Evolutionary conservation across 2,888 invertebrate species (phyloP).

Genomic region (Yponomeuta plumbellus): DNA sequence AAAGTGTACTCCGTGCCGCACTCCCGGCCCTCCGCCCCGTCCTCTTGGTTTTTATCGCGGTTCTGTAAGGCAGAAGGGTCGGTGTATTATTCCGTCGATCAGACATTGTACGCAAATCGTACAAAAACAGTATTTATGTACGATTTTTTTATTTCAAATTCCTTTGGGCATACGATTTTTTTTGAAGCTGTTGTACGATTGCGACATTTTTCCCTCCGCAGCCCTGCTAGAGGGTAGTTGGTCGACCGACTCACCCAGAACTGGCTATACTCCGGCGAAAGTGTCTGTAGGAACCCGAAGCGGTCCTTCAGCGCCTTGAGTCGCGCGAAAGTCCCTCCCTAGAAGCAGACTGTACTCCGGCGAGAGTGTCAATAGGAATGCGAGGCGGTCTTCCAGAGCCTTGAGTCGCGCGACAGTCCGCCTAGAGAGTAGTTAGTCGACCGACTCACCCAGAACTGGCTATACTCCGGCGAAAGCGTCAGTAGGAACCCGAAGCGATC

Average conservation of each 20-base stretch:
- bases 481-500: slow-evolving; percentile 83
- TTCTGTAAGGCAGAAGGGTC: neutral
- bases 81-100: neutral
- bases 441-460: slow-evolving; percentile 77
- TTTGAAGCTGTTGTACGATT: no score
- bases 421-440: no score
- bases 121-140: no score
- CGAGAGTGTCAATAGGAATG: no score
- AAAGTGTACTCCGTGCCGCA: slow-evolving; percentile 45
- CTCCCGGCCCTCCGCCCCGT: slow-evolving; percentile 31
- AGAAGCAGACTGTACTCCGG: no score
- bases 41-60: neutral
- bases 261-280: slow-evolving; percentile 88
- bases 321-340: slow-evolving; percentile 81
- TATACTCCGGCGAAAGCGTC: slow-evolving; percentile 88
- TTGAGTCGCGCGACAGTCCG: slow-evolving; percentile 84
- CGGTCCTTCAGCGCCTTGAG: slow-evolving; percentile 85
- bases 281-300: slow-evolving; percentile 82
- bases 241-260: slow-evolving; percentile 70
- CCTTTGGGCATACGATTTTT: no score
- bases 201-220: no score
- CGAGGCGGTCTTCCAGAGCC: slow-evolving; percentile 83
- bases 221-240: no score
- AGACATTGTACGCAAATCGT: neutral
- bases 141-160: no score